Evolutionary conservation across 1,140 invertebrate genomes (phyloP), one percentile per base, ranked within the genome.

Genomic region (Drosophila pandora): DNA sequence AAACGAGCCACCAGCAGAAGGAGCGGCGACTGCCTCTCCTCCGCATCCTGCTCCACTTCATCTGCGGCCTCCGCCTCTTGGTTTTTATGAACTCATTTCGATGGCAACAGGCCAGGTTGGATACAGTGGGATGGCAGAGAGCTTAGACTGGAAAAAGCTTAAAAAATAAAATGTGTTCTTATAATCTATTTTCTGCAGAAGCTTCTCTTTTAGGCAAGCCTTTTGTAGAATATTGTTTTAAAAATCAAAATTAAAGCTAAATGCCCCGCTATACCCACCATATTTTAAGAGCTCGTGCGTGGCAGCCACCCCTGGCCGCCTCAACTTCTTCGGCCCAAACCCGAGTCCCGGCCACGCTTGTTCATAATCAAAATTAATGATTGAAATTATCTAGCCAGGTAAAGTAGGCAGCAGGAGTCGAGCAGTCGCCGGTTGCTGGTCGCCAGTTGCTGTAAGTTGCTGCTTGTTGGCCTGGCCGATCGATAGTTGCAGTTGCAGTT

Each of bases 291-390:
- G 71, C 71, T 83, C 79, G 79, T 85, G 81, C 82, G 78, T 77
- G 68, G 80, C 58, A 53, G 32, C 69, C 55, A 53, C 54, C 55
- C 32, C 55, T 23, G 17, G n/a, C 32, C 45, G 13, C n/a, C 22
- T 48, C 6, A 10, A 30, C 57, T 58, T 47, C 34, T 49, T 21
- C 57, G 59, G 25, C 61, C 47, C 39, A 53, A 63, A 32, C 59
- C 17, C 34, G 34, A 67, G 59, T 52, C 65, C 63, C 65, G 63
- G 78, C 76, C 76, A 76, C 73, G 83, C 83, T 88, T 83, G 76
- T 88, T 88, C 83, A 89, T 88, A 88, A 88, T 88, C 83, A 88
- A 88, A 88, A 88, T 88, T 88, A 88, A 88, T 88, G 83, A 88
- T 88, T 88, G 83, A 88, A 88, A 88, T 89, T 88, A 88, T 88